A percentile compares a stretch with the other conserved stretches of the same genome.
Conservation (phyloP, 1,140 invertebrate genomes). For the Drosophila sulfurigaster region DNA sequence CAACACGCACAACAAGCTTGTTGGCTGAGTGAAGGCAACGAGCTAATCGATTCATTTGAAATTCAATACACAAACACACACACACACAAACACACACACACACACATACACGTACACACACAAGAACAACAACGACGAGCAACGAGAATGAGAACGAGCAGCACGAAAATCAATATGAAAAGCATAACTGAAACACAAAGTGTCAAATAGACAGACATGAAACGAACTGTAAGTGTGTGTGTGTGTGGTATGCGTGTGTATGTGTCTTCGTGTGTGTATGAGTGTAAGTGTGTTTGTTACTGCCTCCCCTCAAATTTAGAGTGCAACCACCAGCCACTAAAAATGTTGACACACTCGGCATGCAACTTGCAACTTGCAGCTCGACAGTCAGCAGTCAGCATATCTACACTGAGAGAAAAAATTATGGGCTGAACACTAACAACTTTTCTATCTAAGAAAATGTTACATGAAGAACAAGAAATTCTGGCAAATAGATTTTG, state of each 20-base stretch:
- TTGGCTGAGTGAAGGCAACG: constrained; percentile 53
- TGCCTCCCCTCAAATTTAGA: constrained; percentile 43
- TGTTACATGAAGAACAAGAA: no score
- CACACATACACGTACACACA: no score
- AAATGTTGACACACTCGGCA: constrained; percentile 69
- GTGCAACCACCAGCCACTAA: constrained; percentile 68
- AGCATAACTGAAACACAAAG: constrained; percentile 78
- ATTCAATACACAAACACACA: constrained; percentile 73
- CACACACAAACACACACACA: no score
- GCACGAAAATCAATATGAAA: constrained; percentile 78
- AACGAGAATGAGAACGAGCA: background rate
- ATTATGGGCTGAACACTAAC: no score
- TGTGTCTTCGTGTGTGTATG: no score
- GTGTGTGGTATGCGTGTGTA: no score
- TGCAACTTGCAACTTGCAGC: constrained; percentile 32
- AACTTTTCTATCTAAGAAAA: no score
- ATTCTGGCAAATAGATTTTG: no score
- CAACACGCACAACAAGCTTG: constrained; percentile 47
- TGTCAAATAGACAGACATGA: constrained; percentile 68
- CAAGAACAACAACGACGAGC: background rate
- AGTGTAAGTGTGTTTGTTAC: no score
- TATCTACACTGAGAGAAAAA: constrained; percentile 11
- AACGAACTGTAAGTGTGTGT: no score
- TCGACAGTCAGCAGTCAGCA: constrained; percentile 27
- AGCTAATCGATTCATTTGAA: constrained; percentile 80